Conservation (phyloP, 2,888 invertebrate genomes). For the Copidosoma aretas region DNA sequence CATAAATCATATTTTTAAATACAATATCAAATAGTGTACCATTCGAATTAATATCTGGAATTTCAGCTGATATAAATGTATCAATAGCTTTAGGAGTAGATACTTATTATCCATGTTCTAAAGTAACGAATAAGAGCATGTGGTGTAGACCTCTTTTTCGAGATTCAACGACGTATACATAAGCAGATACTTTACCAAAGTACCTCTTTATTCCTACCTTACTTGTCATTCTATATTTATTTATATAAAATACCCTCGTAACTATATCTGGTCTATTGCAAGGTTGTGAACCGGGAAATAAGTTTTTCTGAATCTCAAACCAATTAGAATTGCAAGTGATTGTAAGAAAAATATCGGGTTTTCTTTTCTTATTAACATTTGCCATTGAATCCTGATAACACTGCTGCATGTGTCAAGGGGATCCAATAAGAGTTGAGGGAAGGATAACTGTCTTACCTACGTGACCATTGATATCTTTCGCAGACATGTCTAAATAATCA, state of each 20-base stretch:
- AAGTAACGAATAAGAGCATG: conserved; percentile 18
- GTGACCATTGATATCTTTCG: conserved; percentile 35
- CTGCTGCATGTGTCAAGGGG: conserved; percentile 55
- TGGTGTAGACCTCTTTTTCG: conserved; percentile 36
- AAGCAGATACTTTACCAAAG: conserved; percentile 37
- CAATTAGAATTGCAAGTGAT: conserved; percentile 34
- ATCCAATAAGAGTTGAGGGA: conserved; percentile 54
- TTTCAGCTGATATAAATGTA: conserved; percentile 47
- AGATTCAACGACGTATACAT: conserved; percentile 35
- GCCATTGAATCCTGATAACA: conserved; percentile 48
- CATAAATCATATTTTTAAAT: conserved; percentile 54
- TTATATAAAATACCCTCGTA: conserved; percentile 31
- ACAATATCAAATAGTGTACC: conserved; percentile 49
- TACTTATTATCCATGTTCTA: not conserved
- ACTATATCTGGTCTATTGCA: conserved; percentile 35
- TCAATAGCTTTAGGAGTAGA: conserved; percentile 32
- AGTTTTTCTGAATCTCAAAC: conserved; percentile 32
- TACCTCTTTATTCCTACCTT: conserved; percentile 35
- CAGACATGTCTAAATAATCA: conserved; percentile 47
- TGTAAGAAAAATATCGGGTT: conserved; percentile 18
- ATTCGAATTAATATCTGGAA: conserved; percentile 46
- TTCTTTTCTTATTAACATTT: conserved; percentile 22
- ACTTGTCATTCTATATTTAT: conserved; percentile 32
- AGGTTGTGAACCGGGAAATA: conserved; percentile 25
- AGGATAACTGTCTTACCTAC: conserved; percentile 55